phyloP scores from a whole-genome alignment of 2,888 invertebrate species.

The Eristalinus sepulchralis region DNA sequence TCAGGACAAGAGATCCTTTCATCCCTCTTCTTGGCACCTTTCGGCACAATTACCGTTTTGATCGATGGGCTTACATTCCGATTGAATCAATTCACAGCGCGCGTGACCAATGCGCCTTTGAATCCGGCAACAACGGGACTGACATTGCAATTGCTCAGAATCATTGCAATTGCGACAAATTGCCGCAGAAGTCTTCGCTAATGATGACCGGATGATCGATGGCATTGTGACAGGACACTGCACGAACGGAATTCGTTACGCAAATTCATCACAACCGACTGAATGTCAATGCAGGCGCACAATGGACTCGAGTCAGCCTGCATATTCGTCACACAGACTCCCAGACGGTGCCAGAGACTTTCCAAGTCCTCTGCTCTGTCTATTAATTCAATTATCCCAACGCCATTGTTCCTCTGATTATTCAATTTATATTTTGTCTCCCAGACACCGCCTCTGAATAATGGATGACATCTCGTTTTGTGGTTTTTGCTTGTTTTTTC shows the following conservation, averaged over 20 bases:
- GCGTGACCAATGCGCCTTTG: slow-evolving; percentile 68
- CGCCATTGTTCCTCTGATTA: slow-evolving; percentile 67
- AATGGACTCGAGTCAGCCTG: slow-evolving; percentile 24
- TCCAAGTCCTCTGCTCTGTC: slow-evolving; percentile 30
- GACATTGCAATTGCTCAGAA: slow-evolving; percentile 56
- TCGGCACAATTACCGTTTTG: slow-evolving; percentile 51
- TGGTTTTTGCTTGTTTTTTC: background rate
- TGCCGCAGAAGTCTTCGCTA: slow-evolving; percentile 57
- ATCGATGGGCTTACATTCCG: slow-evolving; percentile 46
- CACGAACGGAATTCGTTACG: slow-evolving; percentile 61
- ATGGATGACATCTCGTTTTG: slow-evolving; percentile 45
- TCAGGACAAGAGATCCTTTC: background rate
- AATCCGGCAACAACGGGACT: slow-evolving; percentile 22
- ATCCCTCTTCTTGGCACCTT: background rate
- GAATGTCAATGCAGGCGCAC: slow-evolving; percentile 49
- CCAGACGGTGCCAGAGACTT: slow-evolving; percentile 25
- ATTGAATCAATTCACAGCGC: slow-evolving; percentile 33
- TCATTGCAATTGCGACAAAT: slow-evolving; percentile 66
- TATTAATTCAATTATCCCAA: slow-evolving; percentile 66
- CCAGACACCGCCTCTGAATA: slow-evolving; percentile 53
- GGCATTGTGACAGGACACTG: slow-evolving; percentile 57
- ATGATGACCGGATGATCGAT: slow-evolving; percentile 67
- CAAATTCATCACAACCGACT: slow-evolving; percentile 69
- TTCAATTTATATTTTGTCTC: slow-evolving; percentile 67
- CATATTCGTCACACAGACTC: slow-evolving; percentile 24